Conservation (phyloP, 1,140 invertebrate species). For the Pollicipes pollicipes region DNA sequence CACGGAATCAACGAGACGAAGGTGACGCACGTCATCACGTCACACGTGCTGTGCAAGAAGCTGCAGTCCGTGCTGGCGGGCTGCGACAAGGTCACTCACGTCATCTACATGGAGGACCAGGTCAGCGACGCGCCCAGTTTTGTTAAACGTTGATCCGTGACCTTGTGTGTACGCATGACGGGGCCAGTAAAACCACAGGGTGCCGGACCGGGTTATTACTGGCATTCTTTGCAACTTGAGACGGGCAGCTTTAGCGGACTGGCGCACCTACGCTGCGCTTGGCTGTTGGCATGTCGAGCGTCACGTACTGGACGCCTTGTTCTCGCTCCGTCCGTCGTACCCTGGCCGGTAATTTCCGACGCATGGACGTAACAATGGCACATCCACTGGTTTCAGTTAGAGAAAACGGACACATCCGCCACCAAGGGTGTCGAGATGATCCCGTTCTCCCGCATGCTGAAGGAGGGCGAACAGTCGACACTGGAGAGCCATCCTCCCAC, state of each 20-base stretch:
- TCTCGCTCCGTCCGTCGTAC: too few species aligned
- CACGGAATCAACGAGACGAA: constrained; percentile 95
- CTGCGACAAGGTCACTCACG: constrained; percentile 15
- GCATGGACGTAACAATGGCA: too few species aligned
- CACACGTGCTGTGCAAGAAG: constrained; percentile 72
- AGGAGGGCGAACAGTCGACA: constrained; percentile 27
- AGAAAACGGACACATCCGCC: constrained; percentile 17
- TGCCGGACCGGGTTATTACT: too few species aligned
- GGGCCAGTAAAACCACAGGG: too few species aligned
- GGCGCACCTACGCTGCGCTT: background rate
- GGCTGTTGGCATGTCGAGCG: too few species aligned
- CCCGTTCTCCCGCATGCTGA: constrained; percentile 39
- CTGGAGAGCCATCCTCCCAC: constrained; percentile 35
- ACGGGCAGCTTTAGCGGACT: too few species aligned
- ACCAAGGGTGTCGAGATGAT: constrained; percentile 46
- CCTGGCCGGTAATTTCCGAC: too few species aligned
- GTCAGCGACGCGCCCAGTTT: background rate
- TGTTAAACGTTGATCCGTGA: too few species aligned
- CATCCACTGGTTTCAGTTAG: constrained; percentile 7
- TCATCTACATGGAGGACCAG: constrained; percentile 19
- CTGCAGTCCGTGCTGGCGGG: constrained; percentile 51
- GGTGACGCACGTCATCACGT: constrained; percentile 58
- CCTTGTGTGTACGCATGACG: too few species aligned
- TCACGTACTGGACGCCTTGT: too few species aligned
- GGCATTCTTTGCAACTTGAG: too few species aligned